Base-by-base conservation (phyloP, 2,113 vertebrate genomes). In the Boleophthalmus pectinirostris region DNA sequence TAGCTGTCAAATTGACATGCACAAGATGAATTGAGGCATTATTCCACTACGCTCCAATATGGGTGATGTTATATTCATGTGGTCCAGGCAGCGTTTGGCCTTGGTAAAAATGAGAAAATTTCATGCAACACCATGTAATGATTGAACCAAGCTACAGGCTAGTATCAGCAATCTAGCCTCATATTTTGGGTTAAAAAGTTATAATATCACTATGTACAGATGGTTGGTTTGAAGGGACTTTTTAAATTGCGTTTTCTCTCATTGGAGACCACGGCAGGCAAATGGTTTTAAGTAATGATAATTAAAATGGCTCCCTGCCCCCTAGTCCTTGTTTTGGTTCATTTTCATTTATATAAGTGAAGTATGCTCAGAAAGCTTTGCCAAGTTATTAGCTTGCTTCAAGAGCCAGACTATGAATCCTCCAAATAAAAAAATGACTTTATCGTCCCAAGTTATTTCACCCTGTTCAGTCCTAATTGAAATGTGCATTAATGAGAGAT, bases 31-130 rank as follows among this genome's bases (percentile, higher is more conserved):
- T 24, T 25, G 9, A 58, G 56, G 56, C 23, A 58, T 58, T 25
- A 58, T 58, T 58, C 24, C 24, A 60, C 57, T 2, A 5, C 23
- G 15, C 57, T 60, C 57, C 57, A 60, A 16, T 18, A 29, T 29
- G 57, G 21, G 21, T 60, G 24, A 57, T 57, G 23, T 58, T 58
- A 58, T 58, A 25, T 58, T 33, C 58, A 61, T 61, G 54, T 60
- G 57, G 57, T 60, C 57, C 29, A 24, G 24, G 7, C 23, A 15
- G 58, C 24, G 15, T 61, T 61, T 2, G 58, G 58, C 24, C 25
- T 61, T 61, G 58, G 58, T 58, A 13, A 58, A 24, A 58, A 58
- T 58, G 23, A 33, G 58, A 61, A 9, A 16, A 29, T 25, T 29
- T 29, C 25, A 33, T 29, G 24, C 63, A 47, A 24, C 23, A 51